Conservation (phyloP, 1,140 invertebrate species). For the Pseudobourletiella spinata region DNA sequence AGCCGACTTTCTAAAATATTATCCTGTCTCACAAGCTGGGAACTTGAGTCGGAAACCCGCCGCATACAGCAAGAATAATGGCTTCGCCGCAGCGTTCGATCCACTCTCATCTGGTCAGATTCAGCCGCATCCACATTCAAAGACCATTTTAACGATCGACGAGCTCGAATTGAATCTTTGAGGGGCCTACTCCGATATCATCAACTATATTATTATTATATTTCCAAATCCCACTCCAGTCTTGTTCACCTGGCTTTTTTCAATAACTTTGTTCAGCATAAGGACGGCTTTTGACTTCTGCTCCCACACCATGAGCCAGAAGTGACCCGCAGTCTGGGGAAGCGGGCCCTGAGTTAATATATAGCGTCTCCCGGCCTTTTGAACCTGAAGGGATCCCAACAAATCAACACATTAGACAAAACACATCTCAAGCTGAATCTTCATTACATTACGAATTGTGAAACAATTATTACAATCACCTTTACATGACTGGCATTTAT, state of each 20-base stretch:
- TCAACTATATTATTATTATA: too few species aligned
- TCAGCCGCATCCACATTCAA: too few species aligned
- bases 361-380: conserved; percentile 72
- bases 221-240: too few species aligned
- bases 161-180: too few species aligned
- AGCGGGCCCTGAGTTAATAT: conserved; percentile 90
- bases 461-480: conserved; percentile 41
- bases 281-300: conserved; percentile 79
- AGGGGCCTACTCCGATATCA: too few species aligned
- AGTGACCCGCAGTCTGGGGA: conserved; percentile 74
- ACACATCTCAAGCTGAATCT: not conserved
- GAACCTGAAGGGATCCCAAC: conserved; percentile 51
- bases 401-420: conserved; percentile 9
- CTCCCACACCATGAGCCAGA: conserved; percentile 98
- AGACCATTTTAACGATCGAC: too few species aligned
- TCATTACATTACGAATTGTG: not conserved
- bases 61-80: too few species aligned
- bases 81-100: too few species aligned
- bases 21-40: too few species aligned
- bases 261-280: conserved; percentile 92
- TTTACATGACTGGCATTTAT: conserved; percentile 88
- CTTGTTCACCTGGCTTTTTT: conserved; percentile 78
- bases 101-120: too few species aligned
- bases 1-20: too few species aligned
- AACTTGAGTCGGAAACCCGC: too few species aligned